Percentiles rank a stretch among this genome's conserved stretches.
phyloP scores from a whole-genome alignment of 2,113 vertebrate genomes.

The Brachyhypopomus gauderio region DNA sequence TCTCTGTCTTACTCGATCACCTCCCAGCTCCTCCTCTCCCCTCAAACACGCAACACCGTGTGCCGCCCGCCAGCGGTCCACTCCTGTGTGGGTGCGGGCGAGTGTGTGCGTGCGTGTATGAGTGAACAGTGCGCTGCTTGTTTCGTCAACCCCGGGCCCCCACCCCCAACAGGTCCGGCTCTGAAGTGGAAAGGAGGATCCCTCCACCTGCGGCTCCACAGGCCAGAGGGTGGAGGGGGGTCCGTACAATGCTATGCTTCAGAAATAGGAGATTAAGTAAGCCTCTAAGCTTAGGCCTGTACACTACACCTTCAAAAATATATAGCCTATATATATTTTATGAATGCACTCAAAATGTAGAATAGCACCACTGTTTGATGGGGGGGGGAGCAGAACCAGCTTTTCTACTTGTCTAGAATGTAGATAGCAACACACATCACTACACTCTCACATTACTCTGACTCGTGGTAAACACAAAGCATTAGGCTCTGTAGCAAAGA shows the following conservation, averaged over 20 bases:
- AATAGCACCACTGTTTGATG: no score
- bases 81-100: slow-evolving; percentile 38
- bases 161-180: slow-evolving; percentile 49
- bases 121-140: slow-evolving; percentile 69
- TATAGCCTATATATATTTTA: no score
- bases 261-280: slow-evolving; percentile 1
- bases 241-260: background rate
- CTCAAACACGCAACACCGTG: slow-evolving; percentile 32
- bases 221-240: background rate
- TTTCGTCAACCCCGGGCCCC: slow-evolving; percentile 56
- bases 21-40: background rate
- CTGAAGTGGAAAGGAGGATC: slow-evolving; percentile 41
- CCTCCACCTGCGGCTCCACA: slow-evolving; percentile 24
- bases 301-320: background rate
- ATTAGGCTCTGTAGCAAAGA: background rate
- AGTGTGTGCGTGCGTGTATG: slow-evolving; percentile 39
- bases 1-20: background rate
- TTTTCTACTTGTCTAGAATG: slow-evolving; percentile 30
- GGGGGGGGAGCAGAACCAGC: slow-evolving; percentile 18
- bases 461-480: slow-evolving; percentile 30
- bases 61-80: slow-evolving; percentile 31
- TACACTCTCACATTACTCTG: slow-evolving; percentile 39
- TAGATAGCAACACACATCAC: slow-evolving; percentile 13
- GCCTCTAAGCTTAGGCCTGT: background rate
- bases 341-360: no score